phyloP scores from a whole-genome alignment of 2,888 invertebrate species.

The Nyleta sp. region DNA sequence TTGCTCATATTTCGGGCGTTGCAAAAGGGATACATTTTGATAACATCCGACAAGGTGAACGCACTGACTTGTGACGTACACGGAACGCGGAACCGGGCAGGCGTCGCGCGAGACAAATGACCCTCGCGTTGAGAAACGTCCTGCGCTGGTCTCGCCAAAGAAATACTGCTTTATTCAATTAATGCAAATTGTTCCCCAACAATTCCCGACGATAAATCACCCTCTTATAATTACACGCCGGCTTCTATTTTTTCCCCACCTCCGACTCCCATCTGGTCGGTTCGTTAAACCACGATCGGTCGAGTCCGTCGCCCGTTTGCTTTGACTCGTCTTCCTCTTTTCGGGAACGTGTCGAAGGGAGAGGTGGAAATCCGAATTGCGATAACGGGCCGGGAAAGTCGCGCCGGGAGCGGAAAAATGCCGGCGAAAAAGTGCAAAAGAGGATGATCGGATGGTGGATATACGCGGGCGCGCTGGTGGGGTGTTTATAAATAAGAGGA shows the following conservation, averaged over 20 bases:
- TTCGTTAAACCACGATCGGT: constrained; percentile 16
- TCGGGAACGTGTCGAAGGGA: too few species aligned
- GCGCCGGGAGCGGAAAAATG: constrained; percentile 34
- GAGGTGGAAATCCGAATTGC: not conserved
- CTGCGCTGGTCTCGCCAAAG: constrained; percentile 43
- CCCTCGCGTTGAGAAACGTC: constrained; percentile 69
- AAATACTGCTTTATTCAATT: constrained; percentile 59
- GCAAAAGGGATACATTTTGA: constrained; percentile 69
- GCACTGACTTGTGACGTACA: constrained; percentile 79
- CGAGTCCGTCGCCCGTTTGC: not conserved
- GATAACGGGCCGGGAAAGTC: constrained; percentile 30
- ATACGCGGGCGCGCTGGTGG: constrained; percentile 25
- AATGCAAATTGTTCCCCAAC: constrained; percentile 51
- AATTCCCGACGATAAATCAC: constrained; percentile 46
- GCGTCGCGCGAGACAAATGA: constrained; percentile 79
- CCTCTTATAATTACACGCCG: constrained; percentile 29
- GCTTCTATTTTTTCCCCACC: not conserved
- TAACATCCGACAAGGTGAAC: constrained; percentile 78
- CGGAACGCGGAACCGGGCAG: constrained; percentile 79
- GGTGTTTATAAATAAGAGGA: constrained; percentile 54
- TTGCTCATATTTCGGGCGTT: constrained; percentile 36
- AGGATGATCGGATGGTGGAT: constrained; percentile 48
- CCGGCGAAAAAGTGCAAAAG: constrained; percentile 37
- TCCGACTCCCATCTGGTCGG: not conserved
- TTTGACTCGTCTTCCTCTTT: too few species aligned